Conservation (phyloP, 2,797 vertebrate genomes). For the Poeciliopsis presidionis region DNA sequence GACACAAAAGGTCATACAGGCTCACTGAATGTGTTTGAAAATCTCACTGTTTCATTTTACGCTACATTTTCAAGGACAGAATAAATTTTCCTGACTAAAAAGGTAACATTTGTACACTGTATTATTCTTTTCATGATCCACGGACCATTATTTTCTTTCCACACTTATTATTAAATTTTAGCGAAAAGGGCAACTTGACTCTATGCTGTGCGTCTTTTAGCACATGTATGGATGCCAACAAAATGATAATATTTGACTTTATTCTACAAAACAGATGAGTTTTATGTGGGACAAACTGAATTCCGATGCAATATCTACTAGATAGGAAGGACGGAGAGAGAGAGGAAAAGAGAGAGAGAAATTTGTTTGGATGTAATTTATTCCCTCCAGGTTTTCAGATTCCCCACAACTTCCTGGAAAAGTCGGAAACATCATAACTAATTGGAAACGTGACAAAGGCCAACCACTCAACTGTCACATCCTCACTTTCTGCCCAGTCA, state of each 20-base stretch:
- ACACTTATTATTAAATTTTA: background rate
- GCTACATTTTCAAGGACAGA: background rate
- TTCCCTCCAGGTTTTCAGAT: background rate
- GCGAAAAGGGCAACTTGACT: background rate
- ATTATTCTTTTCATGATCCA: background rate
- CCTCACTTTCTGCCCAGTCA: background rate
- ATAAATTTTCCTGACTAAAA: background rate
- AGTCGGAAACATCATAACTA: background rate
- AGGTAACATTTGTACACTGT: background rate
- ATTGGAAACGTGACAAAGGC: background rate
- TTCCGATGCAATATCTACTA: background rate
- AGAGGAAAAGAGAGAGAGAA: background rate
- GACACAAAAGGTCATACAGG: background rate
- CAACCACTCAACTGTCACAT: background rate
- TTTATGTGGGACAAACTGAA: background rate
- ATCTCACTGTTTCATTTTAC: background rate
- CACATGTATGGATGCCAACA: background rate
- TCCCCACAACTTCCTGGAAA: background rate
- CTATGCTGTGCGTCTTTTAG: background rate
- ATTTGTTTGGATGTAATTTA: background rate
- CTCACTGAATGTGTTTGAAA: background rate
- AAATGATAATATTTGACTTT: background rate
- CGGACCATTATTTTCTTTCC: background rate
- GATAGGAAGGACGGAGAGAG: background rate
- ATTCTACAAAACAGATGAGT: background rate